phyloP scores from a whole-genome alignment of 2,113 vertebrate genomes.

The Albula glossodonta region DNA sequence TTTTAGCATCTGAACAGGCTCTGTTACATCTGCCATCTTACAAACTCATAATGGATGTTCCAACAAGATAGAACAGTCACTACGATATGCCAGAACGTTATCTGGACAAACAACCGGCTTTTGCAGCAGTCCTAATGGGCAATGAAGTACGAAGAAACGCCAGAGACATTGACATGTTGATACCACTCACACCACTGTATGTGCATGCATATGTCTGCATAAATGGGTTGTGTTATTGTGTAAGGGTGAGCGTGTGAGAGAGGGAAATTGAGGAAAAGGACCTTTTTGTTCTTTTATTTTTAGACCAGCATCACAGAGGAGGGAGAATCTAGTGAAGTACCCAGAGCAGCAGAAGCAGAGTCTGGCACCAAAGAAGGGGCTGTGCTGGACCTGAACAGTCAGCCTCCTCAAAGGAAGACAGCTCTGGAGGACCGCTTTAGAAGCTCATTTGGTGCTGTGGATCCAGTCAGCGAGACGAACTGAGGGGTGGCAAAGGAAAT shows the following conservation, averaged over 20 bases:
- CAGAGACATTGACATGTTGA: background rate
- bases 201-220: too few relatives aligned
- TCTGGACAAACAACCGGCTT: background rate
- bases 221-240: too few relatives aligned
- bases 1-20: constrained; percentile 6
- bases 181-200: too few relatives aligned
- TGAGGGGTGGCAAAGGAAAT: background rate
- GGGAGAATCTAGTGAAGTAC: background rate
- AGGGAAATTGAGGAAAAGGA: too few relatives aligned
- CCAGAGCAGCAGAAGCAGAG: background rate
- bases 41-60: constrained; percentile 11
- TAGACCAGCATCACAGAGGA: background rate
- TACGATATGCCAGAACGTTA: constrained; percentile 17
- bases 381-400: background rate
- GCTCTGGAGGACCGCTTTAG: background rate
- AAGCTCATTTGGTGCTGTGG: background rate
- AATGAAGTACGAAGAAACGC: background rate
- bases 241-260: too few relatives aligned
- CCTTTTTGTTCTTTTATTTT: background rate
- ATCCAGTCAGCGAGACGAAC: background rate
- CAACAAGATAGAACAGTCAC: constrained; percentile 11
- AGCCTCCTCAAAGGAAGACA: background rate
- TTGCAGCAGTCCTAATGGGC: too few relatives aligned
- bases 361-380: background rate
- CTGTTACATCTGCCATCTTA: background rate